Conservation (phyloP, 1,140 invertebrate genomes). For the Zaprionus camerounensis region DNA sequence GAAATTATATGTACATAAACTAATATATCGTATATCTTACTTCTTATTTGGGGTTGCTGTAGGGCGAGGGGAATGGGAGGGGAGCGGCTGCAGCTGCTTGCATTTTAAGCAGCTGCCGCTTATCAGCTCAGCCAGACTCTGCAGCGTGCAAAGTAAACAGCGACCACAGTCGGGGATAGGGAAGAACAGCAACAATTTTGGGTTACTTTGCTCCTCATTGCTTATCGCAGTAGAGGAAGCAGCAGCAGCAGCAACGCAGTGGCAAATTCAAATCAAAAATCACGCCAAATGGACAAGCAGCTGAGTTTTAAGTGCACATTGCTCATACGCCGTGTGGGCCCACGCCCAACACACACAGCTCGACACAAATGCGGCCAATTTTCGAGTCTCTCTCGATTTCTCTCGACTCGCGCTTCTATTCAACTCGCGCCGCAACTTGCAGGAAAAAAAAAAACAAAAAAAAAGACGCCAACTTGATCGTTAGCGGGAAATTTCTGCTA, state of each 20-base stretch:
- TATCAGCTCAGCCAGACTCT: conserved; percentile 60
- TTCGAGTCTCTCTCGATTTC: conserved; percentile 40
- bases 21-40: conserved; percentile 50
- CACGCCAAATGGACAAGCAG: conserved; percentile 51
- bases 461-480: conserved; percentile 61
- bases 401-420: conserved; percentile 3
- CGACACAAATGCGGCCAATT: conserved; percentile 68
- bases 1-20: conserved; percentile 49
- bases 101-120: conserved; percentile 59
- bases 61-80: too few relatives aligned
- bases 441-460: conserved; percentile 25
- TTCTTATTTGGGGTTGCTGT: conserved; percentile 14
- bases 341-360: conserved; percentile 2
- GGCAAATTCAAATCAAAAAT: conserved; percentile 64
- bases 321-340: conserved; percentile 44
- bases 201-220: conserved; percentile 19
- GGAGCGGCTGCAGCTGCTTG: conserved; percentile 11
- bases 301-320: conserved; percentile 52
- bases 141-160: conserved; percentile 52
- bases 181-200: conserved; percentile 21
- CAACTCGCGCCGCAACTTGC: conserved; percentile 17
- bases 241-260: conserved; percentile 12
- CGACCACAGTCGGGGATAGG: not conserved
- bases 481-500: conserved; percentile 70
- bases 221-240: conserved; percentile 41